Evolutionary conservation across 2,113 vertebrate species (phyloP).

Genomic region (Muntiacus reevesi): DNA sequence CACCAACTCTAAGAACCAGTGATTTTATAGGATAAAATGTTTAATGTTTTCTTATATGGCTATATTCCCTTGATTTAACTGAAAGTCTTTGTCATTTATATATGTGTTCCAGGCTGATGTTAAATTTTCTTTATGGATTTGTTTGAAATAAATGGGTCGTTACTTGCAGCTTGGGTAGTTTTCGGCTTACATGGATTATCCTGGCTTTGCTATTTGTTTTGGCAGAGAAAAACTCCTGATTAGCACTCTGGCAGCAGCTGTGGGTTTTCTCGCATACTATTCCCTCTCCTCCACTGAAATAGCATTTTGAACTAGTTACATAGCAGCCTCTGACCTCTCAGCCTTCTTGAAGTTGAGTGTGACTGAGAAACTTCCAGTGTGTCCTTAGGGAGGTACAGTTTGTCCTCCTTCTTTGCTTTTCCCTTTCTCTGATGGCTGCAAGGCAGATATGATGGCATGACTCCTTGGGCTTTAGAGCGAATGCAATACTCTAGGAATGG

Average conservation of each 20-base stretch:
- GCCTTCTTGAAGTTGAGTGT: background rate
- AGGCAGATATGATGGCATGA: background rate
- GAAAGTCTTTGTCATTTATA: constrained; percentile 33
- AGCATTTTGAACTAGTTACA: background rate
- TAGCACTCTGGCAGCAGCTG: background rate
- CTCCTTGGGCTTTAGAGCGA: background rate
- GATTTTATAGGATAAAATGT: constrained; percentile 33
- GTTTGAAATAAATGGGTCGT: constrained; percentile 20
- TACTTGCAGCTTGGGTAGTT: background rate
- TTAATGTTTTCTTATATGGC: constrained; percentile 21
- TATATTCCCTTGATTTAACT: constrained; percentile 26
- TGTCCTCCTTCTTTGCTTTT: background rate
- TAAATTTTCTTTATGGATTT: constrained; percentile 52
- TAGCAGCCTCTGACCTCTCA: background rate
- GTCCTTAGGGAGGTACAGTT: background rate
- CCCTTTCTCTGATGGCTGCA: too few relatives aligned
- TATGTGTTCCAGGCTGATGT: background rate
- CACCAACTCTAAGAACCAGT: background rate
- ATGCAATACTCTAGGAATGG: background rate
- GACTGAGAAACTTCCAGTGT: background rate
- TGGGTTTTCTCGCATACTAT: background rate
- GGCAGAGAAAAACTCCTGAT: background rate
- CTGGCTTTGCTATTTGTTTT: background rate
- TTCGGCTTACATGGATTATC: background rate
- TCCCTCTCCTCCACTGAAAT: background rate